phyloP scores from a whole-genome alignment of 2,113 vertebrate species.

The Brevimyrus niger region DNA sequence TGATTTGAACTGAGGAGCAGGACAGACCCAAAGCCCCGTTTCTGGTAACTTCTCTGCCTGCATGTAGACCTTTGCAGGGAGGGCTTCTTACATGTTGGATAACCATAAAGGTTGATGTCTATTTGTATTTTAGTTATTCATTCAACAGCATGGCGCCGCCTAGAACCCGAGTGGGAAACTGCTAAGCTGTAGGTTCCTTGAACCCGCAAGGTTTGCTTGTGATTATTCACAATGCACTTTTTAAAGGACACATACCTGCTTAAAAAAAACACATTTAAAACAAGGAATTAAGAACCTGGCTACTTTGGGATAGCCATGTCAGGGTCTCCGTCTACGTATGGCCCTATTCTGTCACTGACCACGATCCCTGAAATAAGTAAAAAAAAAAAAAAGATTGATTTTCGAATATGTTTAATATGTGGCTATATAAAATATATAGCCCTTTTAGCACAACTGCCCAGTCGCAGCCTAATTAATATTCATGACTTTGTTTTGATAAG shows the following conservation, averaged over 20 bases:
- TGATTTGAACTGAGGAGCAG: background rate
- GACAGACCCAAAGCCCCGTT: background rate
- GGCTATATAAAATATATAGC: background rate
- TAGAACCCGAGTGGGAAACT: background rate
- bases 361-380: background rate
- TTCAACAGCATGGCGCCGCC: background rate
- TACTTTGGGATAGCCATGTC: background rate
- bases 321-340: background rate
- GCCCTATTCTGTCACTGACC: background rate
- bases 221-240: background rate
- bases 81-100: background rate
- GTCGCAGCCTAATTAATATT: background rate
- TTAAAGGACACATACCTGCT: background rate
- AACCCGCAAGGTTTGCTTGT: background rate
- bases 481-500: background rate
- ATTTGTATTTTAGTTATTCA: background rate
- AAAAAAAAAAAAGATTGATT: background rate
- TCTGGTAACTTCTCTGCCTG: background rate
- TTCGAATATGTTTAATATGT: background rate
- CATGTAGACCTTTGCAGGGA: background rate
- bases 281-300: background rate
- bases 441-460: background rate
- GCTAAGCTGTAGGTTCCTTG: background rate
- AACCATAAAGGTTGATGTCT: background rate
- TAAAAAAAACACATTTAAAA: background rate